Percentiles rank a stretch among this genome's conserved stretches.
Conservation (phyloP, 2,113 vertebrate species). For the Asarcornis scutulata region DNA sequence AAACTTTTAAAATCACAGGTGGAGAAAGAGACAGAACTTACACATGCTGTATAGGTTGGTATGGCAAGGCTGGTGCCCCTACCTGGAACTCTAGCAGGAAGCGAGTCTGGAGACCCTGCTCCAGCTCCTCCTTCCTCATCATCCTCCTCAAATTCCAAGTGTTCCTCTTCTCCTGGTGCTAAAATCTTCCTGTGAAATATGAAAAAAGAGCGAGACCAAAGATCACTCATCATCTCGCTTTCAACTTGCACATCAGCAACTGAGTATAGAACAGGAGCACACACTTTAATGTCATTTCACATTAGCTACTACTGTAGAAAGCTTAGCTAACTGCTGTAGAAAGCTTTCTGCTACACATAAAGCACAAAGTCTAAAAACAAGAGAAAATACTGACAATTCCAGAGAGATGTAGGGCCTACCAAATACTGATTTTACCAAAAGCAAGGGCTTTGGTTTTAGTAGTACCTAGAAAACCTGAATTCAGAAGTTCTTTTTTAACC, state of each 20-base stretch:
- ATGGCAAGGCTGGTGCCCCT: not conserved
- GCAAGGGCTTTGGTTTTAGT: not conserved
- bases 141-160: slow-evolving; percentile 94
- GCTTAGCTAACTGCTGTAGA: not conserved
- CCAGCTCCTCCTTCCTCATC: slow-evolving; percentile 90
- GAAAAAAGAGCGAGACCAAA: not conserved
- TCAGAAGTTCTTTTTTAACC: not conserved
- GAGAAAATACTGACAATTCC: not conserved
- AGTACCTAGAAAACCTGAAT: not conserved
- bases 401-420: not conserved
- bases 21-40: not conserved
- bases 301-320: not conserved
- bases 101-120: slow-evolving; percentile 85
- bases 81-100: slow-evolving; percentile 90
- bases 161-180: slow-evolving; percentile 96
- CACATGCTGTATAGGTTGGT: not conserved
- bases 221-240: not conserved
- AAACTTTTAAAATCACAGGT: not conserved
- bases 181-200: slow-evolving; percentile 88
- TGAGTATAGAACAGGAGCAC: not conserved
- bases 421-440: not conserved
- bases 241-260: not conserved
- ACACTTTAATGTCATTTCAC: not conserved
- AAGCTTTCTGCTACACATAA: not conserved
- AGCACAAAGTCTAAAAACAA: not conserved